Percentiles rank a stretch among this genome's conserved stretches.
phyloP scores from a whole-genome alignment of 2,797 vertebrate genomes.

The Pangasius sanitwongsei region DNA sequence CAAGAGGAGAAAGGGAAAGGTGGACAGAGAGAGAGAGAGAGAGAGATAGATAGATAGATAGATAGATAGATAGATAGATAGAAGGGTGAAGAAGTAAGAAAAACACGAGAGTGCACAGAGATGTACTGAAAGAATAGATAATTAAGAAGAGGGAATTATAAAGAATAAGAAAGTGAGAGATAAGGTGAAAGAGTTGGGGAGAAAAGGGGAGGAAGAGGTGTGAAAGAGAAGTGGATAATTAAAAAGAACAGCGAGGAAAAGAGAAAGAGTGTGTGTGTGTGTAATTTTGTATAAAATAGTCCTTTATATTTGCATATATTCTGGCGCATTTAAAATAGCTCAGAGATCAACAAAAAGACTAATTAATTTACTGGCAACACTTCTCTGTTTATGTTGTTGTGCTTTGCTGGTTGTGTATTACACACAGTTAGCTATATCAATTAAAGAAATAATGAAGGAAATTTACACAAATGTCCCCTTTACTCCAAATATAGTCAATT shows the following conservation, averaged over 20 bases:
- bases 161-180: background rate
- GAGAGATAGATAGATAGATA: too few species aligned
- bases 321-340: background rate
- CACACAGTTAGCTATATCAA: background rate
- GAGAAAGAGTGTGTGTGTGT: background rate
- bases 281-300: background rate
- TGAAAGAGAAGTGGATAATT: background rate
- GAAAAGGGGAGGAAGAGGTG: background rate
- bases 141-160: background rate
- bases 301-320: background rate
- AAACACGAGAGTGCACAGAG: background rate
- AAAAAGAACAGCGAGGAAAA: background rate
- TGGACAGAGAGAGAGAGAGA: too few species aligned
- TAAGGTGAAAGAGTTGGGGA: background rate
- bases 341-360: background rate
- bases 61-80: background rate
- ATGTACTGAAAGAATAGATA: background rate
- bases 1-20: background rate
- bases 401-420: background rate
- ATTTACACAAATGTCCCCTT: background rate
- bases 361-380: background rate
- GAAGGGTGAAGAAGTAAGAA: background rate
- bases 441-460: background rate
- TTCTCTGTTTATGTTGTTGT: background rate
- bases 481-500: background rate